phyloP scores from a whole-genome alignment of 1,140 invertebrate genomes.

The Scaptomyza pallida region DNA sequence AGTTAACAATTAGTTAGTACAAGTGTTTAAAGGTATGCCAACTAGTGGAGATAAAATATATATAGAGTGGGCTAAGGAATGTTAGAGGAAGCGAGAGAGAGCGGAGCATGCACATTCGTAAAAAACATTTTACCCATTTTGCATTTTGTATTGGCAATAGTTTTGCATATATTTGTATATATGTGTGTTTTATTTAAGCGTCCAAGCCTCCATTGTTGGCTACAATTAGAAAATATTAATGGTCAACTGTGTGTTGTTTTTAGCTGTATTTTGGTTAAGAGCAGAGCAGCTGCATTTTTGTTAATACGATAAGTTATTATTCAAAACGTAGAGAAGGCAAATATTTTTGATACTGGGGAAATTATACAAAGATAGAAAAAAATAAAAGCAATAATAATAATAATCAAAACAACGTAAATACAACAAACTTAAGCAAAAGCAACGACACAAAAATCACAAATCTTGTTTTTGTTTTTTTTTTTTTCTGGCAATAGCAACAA shows the following conservation, averaged over 20 bases:
- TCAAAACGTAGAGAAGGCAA: conserved; percentile 26
- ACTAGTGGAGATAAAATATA: not conserved
- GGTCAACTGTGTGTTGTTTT: conserved; percentile 65
- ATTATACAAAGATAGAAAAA: conserved; percentile 26
- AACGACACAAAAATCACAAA: conserved; percentile 27
- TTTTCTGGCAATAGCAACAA: conserved; percentile 27
- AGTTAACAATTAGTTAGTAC: conserved; percentile 9
- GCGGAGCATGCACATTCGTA: conserved; percentile 76
- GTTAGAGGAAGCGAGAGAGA: conserved; percentile 18
- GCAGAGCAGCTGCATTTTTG: conserved; percentile 35
- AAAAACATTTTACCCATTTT: conserved; percentile 83
- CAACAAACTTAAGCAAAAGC: conserved; percentile 41
- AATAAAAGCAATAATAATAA: conserved; percentile 13
- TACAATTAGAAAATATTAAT: conserved; percentile 83
- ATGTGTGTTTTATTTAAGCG: conserved; percentile 84
- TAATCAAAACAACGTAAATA: conserved; percentile 12
- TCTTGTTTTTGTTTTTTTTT: too few relatives aligned
- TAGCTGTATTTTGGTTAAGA: not conserved
- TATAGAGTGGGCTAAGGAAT: not conserved
- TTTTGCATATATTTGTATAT: conserved; percentile 75
- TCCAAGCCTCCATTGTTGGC: conserved; percentile 84
- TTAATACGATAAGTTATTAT: conserved; percentile 6
- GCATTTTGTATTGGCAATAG: conserved; percentile 54
- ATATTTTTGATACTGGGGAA: not conserved
- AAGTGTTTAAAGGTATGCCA: conserved; percentile 8